A percentile compares a stretch with the other conserved stretches of the same genome.
Conservation (phyloP, 2,113 vertebrate genomes). For the Gadus macrocephalus region DNA sequence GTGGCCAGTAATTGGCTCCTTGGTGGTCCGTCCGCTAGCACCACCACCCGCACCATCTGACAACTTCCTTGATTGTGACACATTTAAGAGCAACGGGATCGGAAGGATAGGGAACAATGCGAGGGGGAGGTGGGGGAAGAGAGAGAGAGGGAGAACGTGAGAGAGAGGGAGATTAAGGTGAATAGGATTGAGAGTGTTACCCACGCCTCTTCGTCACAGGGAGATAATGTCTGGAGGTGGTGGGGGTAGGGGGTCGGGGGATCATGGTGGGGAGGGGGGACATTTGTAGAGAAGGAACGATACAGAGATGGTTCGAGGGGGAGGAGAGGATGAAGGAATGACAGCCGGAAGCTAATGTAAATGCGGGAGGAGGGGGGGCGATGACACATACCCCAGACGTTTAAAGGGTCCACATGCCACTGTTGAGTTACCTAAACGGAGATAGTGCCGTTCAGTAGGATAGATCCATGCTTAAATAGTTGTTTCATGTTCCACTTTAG, state of each 20-base stretch:
- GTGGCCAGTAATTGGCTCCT: conserved; percentile 66
- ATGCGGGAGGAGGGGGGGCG: background rate
- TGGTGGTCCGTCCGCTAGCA: conserved; percentile 28
- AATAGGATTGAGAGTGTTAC: background rate
- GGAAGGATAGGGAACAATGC: conserved; percentile 27
- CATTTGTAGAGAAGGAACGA: background rate
- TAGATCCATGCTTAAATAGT: too few species aligned
- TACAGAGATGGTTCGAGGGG: background rate
- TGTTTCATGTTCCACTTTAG: too few species aligned
- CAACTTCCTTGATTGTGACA: conserved; percentile 29
- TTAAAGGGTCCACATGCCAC: background rate
- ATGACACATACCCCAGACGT: too few species aligned
- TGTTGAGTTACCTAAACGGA: background rate
- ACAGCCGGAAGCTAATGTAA: background rate
- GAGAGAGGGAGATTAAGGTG: background rate
- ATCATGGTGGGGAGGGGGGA: background rate
- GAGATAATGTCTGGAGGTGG: conserved; percentile 4
- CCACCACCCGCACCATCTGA: conserved; percentile 9
- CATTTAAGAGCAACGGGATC: conserved; percentile 37
- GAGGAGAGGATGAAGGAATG: background rate
- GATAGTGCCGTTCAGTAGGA: too few species aligned
- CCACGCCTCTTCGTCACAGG: background rate
- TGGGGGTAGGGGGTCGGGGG: background rate
- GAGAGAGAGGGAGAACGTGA: background rate
- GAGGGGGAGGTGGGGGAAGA: background rate